phyloP scores from a whole-genome alignment of 2,113 vertebrate genomes.

The Crotalus horridus region DNA sequence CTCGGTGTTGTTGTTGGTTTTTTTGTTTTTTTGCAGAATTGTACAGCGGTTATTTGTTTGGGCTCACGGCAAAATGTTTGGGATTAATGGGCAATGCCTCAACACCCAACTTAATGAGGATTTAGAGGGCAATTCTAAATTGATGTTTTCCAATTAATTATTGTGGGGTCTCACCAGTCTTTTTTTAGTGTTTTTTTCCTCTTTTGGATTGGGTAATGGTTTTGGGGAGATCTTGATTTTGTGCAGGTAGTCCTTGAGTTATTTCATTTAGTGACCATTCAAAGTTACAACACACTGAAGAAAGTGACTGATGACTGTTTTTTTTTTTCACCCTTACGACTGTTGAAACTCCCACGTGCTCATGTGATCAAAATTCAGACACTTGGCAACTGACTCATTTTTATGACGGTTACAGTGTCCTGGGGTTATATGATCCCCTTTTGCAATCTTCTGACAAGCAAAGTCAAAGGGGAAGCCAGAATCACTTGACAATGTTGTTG shows the following conservation, averaged over 20 bases:
- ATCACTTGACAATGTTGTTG: background rate
- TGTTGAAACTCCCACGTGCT: background rate
- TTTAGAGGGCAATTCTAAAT: slow-evolving; percentile 69
- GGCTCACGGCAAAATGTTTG: slow-evolving; percentile 71
- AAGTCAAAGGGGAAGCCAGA: background rate
- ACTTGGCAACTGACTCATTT: background rate
- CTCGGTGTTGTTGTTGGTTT: slow-evolving; percentile 38
- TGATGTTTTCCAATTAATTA: slow-evolving; percentile 69
- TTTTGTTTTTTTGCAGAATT: slow-evolving; percentile 67
- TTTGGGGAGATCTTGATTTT: slow-evolving; percentile 8
- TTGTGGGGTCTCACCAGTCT: slow-evolving; percentile 40
- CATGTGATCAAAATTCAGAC: background rate
- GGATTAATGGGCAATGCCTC: slow-evolving; percentile 75
- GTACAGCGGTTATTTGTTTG: slow-evolving; percentile 74
- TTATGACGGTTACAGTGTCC: background rate
- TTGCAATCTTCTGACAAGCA: background rate
- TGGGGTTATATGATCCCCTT: background rate
- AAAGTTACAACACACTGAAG: background rate
- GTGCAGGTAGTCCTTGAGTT: background rate
- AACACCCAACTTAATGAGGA: slow-evolving; percentile 71
- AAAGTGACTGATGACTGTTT: background rate
- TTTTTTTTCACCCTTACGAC: background rate
- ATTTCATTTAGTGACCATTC: background rate
- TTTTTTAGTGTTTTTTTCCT: background rate
- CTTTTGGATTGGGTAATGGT: background rate